Base-by-base conservation (phyloP, 2,888 invertebrate genomes). In the Ephialtes manifestator region DNA sequence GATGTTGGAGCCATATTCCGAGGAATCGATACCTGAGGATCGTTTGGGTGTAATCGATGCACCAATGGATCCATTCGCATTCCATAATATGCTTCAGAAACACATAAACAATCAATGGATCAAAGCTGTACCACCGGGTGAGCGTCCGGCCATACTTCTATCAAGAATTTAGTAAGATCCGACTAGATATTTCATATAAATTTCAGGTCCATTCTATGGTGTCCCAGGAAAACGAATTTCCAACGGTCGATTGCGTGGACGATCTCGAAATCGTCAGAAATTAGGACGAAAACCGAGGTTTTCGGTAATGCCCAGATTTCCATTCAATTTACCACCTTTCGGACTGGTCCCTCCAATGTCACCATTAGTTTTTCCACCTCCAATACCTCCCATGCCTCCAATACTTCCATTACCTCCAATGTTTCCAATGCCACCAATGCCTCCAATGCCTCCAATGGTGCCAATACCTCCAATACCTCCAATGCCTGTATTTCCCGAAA, bases 51-150 rank as follows among this genome's bases (percentile, higher is more conserved):
- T 58, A 28, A 18, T 80, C 4, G 10, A n/a, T 46, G 13, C 60
- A 65, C 39, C 70, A 53, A n/a, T 77, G 10, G 43, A 82, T 55
- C 51, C 67, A n/a, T 63, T 85, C 0, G 53, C 71, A 3, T 68
- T 80, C 46, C 71, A 76, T 20, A 77, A 76, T n/a, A 39, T 85
- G 18, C 60, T 79, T 46, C 80, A 80, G 35, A 43, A 67, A 31
- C 83, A 83, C 24, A 82, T 85, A 3, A 58, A 79, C 13, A 35
- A 80, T 20, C 82, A 83, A 15, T 48, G 75, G 39, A 80, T 76
- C 20, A 72, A 53, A 43, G 65, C 76, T 39, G 20, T 77, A 1
- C 46, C 31, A 11, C 28, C 72, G 4, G 43, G 85, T 80, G 28
- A 58, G 58, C 28, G 10, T 65, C 43, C 39, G 8, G 18, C 13